Conservation (phyloP, 2,888 invertebrate species). For the Diaperis boleti region DNA sequence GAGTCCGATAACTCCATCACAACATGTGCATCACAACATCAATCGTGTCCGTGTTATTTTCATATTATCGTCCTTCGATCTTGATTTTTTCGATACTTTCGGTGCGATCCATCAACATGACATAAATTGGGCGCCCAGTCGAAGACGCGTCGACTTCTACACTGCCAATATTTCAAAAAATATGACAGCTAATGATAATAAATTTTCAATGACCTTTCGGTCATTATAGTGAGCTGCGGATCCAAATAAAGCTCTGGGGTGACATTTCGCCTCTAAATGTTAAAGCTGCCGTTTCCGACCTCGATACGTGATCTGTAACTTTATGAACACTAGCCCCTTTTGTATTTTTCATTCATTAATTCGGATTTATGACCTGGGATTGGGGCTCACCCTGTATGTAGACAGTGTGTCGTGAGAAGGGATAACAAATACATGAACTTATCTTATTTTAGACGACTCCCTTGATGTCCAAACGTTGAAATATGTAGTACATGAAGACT, state of each 20-base stretch:
- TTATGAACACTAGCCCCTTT: slow-evolving; percentile 59
- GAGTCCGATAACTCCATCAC: slow-evolving; percentile 22
- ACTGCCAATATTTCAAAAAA: slow-evolving; percentile 44
- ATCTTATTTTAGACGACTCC: neutral
- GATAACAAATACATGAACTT: neutral
- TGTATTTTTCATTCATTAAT: slow-evolving; percentile 61
- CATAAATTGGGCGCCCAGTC: slow-evolving; percentile 37
- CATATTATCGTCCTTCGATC: slow-evolving; percentile 16
- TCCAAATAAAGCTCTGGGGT: slow-evolving; percentile 57
- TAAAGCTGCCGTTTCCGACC: slow-evolving; percentile 55
- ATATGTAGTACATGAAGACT: too few species aligned
- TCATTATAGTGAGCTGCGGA: slow-evolving; percentile 51
- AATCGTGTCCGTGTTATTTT: slow-evolving; percentile 24
- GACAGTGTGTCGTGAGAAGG: neutral
- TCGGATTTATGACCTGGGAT: slow-evolving; percentile 55
- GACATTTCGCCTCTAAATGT: slow-evolving; percentile 64
- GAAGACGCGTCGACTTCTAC: slow-evolving; percentile 17
- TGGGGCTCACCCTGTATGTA: slow-evolving; percentile 23
- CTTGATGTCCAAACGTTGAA: neutral
- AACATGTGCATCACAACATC: slow-evolving; percentile 18
- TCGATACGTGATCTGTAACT: slow-evolving; percentile 64
- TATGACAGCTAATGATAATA: slow-evolving; percentile 54
- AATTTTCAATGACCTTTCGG: slow-evolving; percentile 56
- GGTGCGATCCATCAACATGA: slow-evolving; percentile 40
- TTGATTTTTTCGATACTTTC: slow-evolving; percentile 28